Percentiles rank a stretch among this genome's conserved stretches.
Evolutionary conservation across 2,113 vertebrate species (phyloP).

Genomic region (Ornithorhynchus anatinus): DNA sequence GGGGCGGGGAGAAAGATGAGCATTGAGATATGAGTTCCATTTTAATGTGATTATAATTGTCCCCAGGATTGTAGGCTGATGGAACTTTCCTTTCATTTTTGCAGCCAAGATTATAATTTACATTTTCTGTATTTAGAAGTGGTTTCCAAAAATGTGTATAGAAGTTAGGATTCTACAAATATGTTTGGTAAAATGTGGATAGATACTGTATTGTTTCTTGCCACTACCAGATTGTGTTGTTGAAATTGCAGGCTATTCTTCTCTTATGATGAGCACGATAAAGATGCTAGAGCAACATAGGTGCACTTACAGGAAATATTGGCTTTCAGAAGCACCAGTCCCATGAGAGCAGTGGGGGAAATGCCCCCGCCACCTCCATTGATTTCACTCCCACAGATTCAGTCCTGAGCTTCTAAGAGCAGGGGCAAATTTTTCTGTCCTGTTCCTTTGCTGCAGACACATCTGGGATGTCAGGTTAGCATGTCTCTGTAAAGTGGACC

Average conservation of each 20-base stretch:
- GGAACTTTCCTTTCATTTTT: conserved; percentile 50
- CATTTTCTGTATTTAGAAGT: conserved; percentile 43
- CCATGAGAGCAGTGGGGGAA: too few species aligned
- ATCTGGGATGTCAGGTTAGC: too few species aligned
- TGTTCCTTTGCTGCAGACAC: too few species aligned
- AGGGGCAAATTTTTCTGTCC: too few species aligned
- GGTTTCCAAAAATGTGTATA: conserved; percentile 53
- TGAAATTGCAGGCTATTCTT: conserved; percentile 62
- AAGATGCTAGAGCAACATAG: conserved; percentile 20
- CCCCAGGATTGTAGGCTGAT: conserved; percentile 33
- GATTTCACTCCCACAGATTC: too few species aligned
- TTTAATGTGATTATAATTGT: conserved; percentile 51
- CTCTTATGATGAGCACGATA: conserved; percentile 43
- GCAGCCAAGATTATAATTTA: conserved; percentile 36
- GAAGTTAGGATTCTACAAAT: conserved; percentile 56
- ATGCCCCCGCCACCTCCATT: too few species aligned
- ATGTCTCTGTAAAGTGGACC: too few species aligned
- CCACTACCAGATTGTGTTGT: conserved; percentile 65
- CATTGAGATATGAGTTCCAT: conserved; percentile 28
- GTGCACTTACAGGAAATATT: too few species aligned
- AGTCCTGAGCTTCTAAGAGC: too few species aligned
- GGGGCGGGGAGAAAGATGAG: conserved; percentile 42
- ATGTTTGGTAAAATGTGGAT: conserved; percentile 61
- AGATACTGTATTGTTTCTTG: conserved; percentile 64
- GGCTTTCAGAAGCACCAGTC: too few species aligned